Evolutionary conservation across 2,888 invertebrate genomes (phyloP).

Genomic region (Argynnis bischoffii): DNA sequence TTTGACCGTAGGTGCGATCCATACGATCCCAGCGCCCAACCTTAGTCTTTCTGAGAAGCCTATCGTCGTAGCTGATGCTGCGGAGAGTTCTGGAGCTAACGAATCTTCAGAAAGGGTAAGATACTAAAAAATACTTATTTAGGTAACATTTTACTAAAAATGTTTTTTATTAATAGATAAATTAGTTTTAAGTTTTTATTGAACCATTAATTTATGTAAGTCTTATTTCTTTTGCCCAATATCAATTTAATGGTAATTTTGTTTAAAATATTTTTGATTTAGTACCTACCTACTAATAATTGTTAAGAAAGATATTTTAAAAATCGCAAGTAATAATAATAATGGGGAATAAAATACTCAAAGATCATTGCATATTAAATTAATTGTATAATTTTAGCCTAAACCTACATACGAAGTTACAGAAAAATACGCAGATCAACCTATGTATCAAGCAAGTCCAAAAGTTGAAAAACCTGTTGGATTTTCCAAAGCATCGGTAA

Average conservation of each 20-base stretch:
- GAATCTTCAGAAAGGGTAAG: conserved; percentile 56
- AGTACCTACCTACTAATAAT: neutral
- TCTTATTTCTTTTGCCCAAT: no score
- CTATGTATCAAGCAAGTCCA: conserved; percentile 53
- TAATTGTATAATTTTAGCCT: conserved; percentile 29
- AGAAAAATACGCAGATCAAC: conserved; percentile 62
- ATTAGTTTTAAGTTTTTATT: no score
- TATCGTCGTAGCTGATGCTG: conserved; percentile 69
- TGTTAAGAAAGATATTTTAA: neutral
- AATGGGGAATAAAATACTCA: no score
- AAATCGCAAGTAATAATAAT: neutral
- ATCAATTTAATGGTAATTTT: no score
- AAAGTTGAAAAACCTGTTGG: conserved; percentile 68
- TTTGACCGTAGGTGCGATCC: conserved; percentile 86
- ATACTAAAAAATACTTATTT: neutral
- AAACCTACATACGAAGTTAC: conserved; percentile 69
- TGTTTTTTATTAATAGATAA: no score
- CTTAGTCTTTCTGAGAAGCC: conserved; percentile 86
- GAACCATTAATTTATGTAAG: no score
- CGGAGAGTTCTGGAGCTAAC: conserved; percentile 44
- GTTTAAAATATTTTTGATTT: no score
- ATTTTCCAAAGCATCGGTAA: conserved; percentile 67
- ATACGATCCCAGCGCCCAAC: conserved; percentile 93
- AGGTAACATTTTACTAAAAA: no score
- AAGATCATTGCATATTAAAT: no score